Evolutionary conservation across 23 tunicate genomes (phyloP), one percentile per base, ranked within the genome.

Genomic region (Phallusia fumigata): DNA sequence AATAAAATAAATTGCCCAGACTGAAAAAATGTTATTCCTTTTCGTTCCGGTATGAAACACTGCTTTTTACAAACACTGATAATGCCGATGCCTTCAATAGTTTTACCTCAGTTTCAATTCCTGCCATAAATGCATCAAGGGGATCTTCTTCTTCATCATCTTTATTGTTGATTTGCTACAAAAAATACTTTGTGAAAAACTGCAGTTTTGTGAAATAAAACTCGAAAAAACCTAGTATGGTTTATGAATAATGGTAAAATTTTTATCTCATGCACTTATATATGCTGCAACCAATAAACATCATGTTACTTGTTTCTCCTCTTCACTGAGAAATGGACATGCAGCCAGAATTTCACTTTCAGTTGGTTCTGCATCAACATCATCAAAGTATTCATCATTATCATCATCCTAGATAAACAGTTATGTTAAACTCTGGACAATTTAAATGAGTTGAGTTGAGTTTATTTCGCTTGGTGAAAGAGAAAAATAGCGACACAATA

Each of bases 101-200:
- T 40, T 40, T 52, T 50, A 94, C 99, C 84, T 95, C 95, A 52
- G 52, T 86, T 33, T 95, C 89, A 31, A 90, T 95, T 16, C 86
- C 95, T 32, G 99, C 99, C 99, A 95, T 95, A 33, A 90, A 95
- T 31, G 99, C 99, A 53, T 95, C 99, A 47, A 95, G 84, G 31
- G 99, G 99, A 73, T 95, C 99, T 32, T 80, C 91, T n/a, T n/a
- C 47, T 90, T 95, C 99, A 58, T 58, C 69, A 58, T 58, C 28
- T 58, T 58, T 24, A 13, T 58, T 58, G 13, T 58, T 58, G 13
- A 58, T 58, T 58, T 58, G 26, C 69, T 58, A 58, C 28, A 58
- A 58, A 3, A 58, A 58, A 24, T 13, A 58, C 28, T 13, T 6
- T 58, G 13, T 3, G 47, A 40, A 40, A 40, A 40, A 3, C 8